phyloP scores from a whole-genome alignment of 2,797 vertebrate genomes.

The Florisuga fusca region DNA sequence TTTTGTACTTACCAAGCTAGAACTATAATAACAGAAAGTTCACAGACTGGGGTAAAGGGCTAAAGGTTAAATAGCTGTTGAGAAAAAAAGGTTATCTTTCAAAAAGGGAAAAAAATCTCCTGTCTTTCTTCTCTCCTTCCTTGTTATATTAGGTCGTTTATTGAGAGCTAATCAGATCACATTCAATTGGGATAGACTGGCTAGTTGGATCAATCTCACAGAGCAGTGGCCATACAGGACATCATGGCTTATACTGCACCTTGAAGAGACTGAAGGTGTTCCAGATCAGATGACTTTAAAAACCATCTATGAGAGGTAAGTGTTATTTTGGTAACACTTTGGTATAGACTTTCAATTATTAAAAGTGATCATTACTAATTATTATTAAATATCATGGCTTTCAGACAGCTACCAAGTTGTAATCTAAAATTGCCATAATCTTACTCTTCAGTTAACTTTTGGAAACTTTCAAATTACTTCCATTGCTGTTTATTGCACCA shows the following conservation, averaged over 20 bases:
- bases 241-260: constrained; percentile 94
- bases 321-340: not conserved
- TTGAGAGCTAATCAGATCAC: constrained; percentile 96
- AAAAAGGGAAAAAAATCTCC: not conserved
- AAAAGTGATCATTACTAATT: not conserved
- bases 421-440: not conserved
- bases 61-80: not conserved
- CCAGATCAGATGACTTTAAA: constrained; percentile 91
- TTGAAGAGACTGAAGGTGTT: constrained; percentile 93
- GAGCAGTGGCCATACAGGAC: constrained; percentile 98
- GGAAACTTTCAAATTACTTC: not conserved
- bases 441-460: not conserved
- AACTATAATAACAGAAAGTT: not conserved
- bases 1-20: not conserved
- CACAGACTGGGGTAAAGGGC: not conserved
- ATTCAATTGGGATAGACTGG: constrained; percentile 96
- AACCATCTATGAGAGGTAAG: constrained; percentile 94
- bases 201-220: constrained; percentile 97
- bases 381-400: not conserved
- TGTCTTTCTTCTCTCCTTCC: not conserved
- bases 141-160: constrained; percentile 82
- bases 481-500: not conserved
- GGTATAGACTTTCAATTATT: not conserved
- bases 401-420: not conserved
- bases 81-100: not conserved